phyloP scores from a whole-genome alignment of 1,140 invertebrate genomes.

The Zelostemma sp. region DNA sequence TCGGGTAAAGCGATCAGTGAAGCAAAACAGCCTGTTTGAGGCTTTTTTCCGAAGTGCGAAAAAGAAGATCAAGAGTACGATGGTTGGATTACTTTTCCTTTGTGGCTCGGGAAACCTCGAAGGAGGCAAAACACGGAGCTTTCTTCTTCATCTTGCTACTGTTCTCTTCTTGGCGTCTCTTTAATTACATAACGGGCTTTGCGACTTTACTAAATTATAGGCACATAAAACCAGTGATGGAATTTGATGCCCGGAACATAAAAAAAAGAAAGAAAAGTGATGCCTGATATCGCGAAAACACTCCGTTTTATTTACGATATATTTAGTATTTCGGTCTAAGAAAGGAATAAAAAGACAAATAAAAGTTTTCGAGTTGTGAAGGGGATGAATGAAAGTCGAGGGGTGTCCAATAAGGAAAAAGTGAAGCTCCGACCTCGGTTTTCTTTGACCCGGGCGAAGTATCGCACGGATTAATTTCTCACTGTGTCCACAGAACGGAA shows the following conservation, averaged over 20 bases:
- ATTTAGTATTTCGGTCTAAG: too few relatives aligned
- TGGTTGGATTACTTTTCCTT: constrained; percentile 26
- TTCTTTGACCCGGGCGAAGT: constrained; percentile 1
- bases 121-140: constrained; percentile 15
- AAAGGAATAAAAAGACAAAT: background rate
- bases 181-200: constrained; percentile 4
- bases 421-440: background rate
- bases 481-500: background rate
- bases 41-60: constrained; percentile 31
- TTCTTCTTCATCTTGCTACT: constrained; percentile 4
- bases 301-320: too few relatives aligned
- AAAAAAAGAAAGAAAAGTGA: background rate
- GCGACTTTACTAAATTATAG: background rate
- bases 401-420: constrained; percentile 2
- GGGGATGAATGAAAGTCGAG: background rate
- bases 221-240: background rate
- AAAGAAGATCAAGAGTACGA: constrained; percentile 27
- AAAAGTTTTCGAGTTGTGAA: background rate
- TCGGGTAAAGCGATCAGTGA: constrained; percentile 14
- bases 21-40: constrained; percentile 29
- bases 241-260: background rate
- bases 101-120: constrained; percentile 20
- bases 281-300: too few relatives aligned
- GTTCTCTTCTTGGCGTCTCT: too few relatives aligned
- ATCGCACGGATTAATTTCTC: constrained; percentile 9